Evolutionary conservation across 2,113 vertebrate species (phyloP), one percentile per base, ranked within the genome.

Genomic region (Guaruba guarouba): DNA sequence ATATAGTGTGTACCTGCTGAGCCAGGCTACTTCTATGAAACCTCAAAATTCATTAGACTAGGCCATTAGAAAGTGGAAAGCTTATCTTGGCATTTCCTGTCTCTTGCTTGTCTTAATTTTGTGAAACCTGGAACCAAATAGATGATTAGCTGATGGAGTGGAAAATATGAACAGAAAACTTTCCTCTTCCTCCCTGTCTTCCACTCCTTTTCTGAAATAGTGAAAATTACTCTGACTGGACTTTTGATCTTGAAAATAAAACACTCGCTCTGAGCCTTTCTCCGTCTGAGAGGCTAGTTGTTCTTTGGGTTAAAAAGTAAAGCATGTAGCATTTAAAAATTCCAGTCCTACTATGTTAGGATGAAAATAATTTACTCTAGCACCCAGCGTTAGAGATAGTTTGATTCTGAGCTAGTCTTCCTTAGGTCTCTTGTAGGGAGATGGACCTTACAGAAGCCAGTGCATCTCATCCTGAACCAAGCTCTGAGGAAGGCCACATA

Each of bases 351-450:
- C 51, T 33, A 14, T 31, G 7, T 18, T n/a, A 33, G 29, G 17
- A 18, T 75, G 44, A 7, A 37, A 52, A 61, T 55, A 11, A n/a
- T 27, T 35, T 70, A 8, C 24, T 49, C n/a, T 49, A 54, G n/a
- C 11, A 37, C 2, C 4, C 64, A 17, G 1, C 7, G 1, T 54
- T 24, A 37, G 37, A 59, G n/a, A 29, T 13, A 1, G 4, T 52
- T 73, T 66, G 37, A 15, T 57, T 61, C 39, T 44, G 44, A 55
- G 11, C 6, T 63, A 8, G 11, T 52, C 19, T 51, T 75, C 41
- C 46, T 15, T 15, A 16, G 22, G 15, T 29, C 7, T 75, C 9
- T 43, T 51, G 3, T 15, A 37, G 41, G 43, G 22, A 67, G 13
- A 18, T 5, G 37, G 46, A 46, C 28, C 5, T 61, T 71, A 10